These are phyloP conservation scores for Coronaproctus castanopsis DNA, from an alignment of 2,888 invertebrate species.

Conservation along the genomic window DNA sequence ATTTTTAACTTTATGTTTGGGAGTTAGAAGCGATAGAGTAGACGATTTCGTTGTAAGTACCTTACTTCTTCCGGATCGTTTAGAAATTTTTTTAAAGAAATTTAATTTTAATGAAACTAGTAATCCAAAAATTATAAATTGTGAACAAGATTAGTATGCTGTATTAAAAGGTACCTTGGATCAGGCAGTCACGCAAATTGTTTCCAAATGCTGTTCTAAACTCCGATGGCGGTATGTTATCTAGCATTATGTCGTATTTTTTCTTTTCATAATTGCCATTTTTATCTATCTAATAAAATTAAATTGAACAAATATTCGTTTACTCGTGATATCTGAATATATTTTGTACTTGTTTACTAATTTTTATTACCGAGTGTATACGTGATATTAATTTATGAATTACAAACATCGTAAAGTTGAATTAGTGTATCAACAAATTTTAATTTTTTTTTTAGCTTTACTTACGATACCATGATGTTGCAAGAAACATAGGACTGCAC, in stretches of 20 bases:
- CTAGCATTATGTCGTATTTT: neutral
- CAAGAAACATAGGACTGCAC: neutral
- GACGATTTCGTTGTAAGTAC: neutral
- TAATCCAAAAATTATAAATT: no score
- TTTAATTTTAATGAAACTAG: neutral
- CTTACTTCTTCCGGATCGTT: neutral
- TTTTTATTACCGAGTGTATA: no score
- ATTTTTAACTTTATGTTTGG: neutral
- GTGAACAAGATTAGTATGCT: neutral
- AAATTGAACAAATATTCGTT: no score
- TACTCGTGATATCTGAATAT: no score
- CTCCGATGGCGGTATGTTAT: neutral
- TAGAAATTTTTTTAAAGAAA: neutral
- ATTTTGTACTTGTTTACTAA: no score
- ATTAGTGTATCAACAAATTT: neutral
- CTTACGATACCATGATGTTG: neutral
- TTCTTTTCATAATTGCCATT: neutral
- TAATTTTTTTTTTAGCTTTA: neutral
- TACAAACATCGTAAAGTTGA: no score
- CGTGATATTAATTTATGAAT: no score
- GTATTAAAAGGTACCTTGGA: neutral
- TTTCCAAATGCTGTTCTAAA: neutral
- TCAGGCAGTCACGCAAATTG: neutral
- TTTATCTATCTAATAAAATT: neutral
- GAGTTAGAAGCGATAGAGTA: neutral